Evolutionary conservation across 2,888 invertebrate species (phyloP).

Genomic region (Scelioninae gen. 1): DNA sequence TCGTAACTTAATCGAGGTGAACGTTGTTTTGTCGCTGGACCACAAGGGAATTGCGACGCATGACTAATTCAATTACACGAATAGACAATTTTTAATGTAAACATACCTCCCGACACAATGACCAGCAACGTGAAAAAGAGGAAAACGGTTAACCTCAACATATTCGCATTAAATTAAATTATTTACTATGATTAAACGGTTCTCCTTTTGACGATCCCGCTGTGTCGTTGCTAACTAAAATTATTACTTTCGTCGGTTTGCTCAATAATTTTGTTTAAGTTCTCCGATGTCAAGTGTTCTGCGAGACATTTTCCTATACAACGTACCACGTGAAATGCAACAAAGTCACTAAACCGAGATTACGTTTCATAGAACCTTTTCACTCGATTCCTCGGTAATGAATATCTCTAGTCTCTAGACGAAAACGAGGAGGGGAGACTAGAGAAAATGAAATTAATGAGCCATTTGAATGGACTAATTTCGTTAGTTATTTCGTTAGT

Average conservation of each 20-base stretch:
- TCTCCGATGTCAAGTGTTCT: slow-evolving; percentile 50
- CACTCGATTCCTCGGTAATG: too few relatives aligned
- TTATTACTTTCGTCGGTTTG: slow-evolving; percentile 24
- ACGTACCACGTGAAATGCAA: slow-evolving; percentile 17
- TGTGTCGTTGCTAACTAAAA: background rate
- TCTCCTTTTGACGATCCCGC: background rate
- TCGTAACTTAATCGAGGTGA: too few relatives aligned
- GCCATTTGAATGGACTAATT: too few relatives aligned
- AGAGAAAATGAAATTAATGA: too few relatives aligned
- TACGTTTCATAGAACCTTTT: too few relatives aligned
- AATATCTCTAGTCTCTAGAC: too few relatives aligned
- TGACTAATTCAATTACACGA: background rate
- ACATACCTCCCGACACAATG: slow-evolving; percentile 60
- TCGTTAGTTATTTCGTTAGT: too few relatives aligned
- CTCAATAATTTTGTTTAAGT: slow-evolving; percentile 50
- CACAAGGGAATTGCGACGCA: background rate
- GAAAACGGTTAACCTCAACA: slow-evolving; percentile 38
- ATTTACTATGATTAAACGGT: slow-evolving; percentile 15
- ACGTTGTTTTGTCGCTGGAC: too few relatives aligned
- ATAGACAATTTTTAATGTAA: slow-evolving; percentile 37
- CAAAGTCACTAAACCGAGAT: slow-evolving; percentile 12
- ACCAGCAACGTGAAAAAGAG: slow-evolving; percentile 39
- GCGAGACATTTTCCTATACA: slow-evolving; percentile 55
- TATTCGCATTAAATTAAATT: slow-evolving; percentile 42
- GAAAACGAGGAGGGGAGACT: too few relatives aligned